Evolutionary conservation across 2,797 vertebrate species (phyloP).

Genomic region (Trachurus trachurus): DNA sequence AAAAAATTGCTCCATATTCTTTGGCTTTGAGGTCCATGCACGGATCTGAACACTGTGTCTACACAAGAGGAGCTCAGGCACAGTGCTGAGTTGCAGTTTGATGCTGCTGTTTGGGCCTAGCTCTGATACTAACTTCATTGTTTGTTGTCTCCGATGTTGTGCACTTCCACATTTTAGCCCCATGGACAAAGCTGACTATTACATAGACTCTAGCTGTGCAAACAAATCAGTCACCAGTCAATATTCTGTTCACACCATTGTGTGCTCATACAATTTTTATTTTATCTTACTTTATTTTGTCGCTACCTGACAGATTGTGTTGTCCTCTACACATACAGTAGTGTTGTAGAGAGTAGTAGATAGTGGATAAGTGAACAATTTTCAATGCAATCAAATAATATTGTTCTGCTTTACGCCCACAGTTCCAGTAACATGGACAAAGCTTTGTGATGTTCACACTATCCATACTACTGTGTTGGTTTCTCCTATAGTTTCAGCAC

Average conservation of each 20-base stretch:
- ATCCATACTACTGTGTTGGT: too few species aligned
- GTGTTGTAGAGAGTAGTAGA: not conserved
- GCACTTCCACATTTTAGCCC: not conserved
- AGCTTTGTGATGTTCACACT: not conserved
- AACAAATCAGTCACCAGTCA: not conserved
- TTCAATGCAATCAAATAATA: not conserved
- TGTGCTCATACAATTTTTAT: not conserved
- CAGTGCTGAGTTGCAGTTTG: not conserved
- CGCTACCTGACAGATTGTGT: not conserved
- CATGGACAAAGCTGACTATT: not conserved
- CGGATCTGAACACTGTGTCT: not conserved
- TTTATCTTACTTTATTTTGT: too few species aligned
- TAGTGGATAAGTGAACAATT: not conserved
- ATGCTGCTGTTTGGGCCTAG: not conserved
- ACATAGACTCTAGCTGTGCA: not conserved
- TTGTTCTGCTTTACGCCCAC: not conserved
- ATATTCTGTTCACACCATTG: not conserved
- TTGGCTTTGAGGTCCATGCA: not conserved
- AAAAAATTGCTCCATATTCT: not conserved
- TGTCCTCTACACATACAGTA: not conserved
- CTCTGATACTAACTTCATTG: not conserved
- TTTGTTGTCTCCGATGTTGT: not conserved
- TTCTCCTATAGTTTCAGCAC: not conserved
- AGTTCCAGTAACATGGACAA: not conserved
- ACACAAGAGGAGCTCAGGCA: not conserved